Evolutionary conservation across 2,113 vertebrate species (phyloP).

Genomic region (Rhabdomys dilectus): DNA sequence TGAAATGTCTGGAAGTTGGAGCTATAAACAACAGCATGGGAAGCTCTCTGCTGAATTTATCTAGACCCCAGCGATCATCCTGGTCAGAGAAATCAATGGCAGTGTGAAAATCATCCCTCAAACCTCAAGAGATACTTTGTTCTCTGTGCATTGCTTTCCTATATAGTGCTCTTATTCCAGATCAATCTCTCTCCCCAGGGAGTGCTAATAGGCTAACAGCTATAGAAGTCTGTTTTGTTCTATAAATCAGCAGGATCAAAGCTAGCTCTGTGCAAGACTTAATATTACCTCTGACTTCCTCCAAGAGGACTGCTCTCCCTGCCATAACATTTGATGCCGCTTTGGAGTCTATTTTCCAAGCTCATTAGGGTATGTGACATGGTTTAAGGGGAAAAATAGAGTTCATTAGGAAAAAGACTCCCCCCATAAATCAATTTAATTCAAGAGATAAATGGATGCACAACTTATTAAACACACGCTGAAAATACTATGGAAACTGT

Average conservation of each 20-base stretch:
- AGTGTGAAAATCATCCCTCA: constrained; percentile 3
- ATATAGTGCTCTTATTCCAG: constrained; percentile 19
- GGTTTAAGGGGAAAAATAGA: constrained; percentile 11
- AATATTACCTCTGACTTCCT: constrained; percentile 58
- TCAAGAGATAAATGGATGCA: neutral
- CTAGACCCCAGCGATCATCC: neutral
- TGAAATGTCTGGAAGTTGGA: constrained; percentile 52
- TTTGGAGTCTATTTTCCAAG: neutral
- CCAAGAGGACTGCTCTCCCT: neutral
- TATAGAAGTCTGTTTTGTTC: constrained; percentile 61
- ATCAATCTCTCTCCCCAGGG: constrained; percentile 62
- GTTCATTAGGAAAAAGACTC: neutral
- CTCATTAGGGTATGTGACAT: constrained; percentile 55
- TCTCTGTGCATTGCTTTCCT: constrained; percentile 43
- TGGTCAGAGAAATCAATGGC: constrained; percentile 68
- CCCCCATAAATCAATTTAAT: neutral
- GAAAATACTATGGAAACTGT: neutral
- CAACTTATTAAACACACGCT: neutral
- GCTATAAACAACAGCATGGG: constrained; percentile 58
- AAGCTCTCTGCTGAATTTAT: constrained; percentile 36
- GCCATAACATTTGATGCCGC: constrained; percentile 20
- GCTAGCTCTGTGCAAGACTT: constrained; percentile 44
- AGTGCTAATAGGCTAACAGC: constrained; percentile 66
- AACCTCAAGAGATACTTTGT: constrained; percentile 46
- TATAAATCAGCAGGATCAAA: constrained; percentile 71